These are phyloP conservation scores for Loriculus beryllinus DNA, from an alignment of 2,797 vertebrate species.

Conservation along the genomic window DNA sequence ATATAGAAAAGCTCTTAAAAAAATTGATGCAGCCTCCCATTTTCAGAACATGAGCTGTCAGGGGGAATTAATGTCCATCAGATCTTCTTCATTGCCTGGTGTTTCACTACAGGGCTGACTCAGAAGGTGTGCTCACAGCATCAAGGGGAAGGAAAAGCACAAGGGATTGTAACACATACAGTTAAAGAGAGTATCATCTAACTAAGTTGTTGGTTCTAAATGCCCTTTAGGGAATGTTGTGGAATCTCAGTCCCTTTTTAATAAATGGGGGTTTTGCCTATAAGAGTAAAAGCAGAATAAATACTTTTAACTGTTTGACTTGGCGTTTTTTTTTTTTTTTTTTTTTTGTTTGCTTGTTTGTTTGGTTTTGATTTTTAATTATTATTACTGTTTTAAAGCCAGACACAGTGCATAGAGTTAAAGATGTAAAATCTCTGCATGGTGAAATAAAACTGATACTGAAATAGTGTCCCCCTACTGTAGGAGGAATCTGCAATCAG, in stretches of 20 bases:
- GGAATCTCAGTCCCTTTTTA: not conserved
- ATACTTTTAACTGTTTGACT: not conserved
- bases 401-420: not conserved
- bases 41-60: not conserved
- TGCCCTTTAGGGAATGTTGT: not conserved
- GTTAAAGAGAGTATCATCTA: not conserved
- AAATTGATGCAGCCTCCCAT: not conserved
- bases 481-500: constrained; percentile 57
- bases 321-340: not conserved
- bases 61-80: not conserved
- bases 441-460: constrained; percentile 37
- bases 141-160: not conserved
- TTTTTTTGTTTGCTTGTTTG: not conserved
- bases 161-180: not conserved
- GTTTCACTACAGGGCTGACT: not conserved
- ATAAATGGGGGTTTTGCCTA: not conserved
- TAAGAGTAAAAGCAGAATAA: not conserved
- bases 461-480: constrained; percentile 57
- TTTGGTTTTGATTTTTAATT: not conserved
- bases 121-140: not conserved
- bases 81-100: not conserved
- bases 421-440: constrained; percentile 16
- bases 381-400: not conserved
- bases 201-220: not conserved
- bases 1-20: not conserved